Conservation (phyloP, 2,888 invertebrate species). For the Drosophila leonis region DNA sequence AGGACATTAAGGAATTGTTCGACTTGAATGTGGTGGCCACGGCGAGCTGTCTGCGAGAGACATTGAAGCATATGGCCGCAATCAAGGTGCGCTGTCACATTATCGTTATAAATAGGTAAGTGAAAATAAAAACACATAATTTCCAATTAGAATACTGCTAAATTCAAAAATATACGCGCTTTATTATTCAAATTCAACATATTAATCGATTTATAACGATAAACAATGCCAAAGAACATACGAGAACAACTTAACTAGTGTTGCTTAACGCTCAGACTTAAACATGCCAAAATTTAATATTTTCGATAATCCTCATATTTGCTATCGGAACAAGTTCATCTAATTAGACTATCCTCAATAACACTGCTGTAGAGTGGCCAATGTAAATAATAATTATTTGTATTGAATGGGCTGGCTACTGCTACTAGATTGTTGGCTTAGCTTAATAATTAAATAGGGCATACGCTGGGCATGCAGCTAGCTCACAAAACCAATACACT, state of each 20-base stretch:
- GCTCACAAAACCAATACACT: conserved; percentile 38
- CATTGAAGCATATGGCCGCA: conserved; percentile 86
- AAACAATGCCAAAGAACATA: background rate
- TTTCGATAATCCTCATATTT: background rate
- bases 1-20: conserved; percentile 83
- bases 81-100: conserved; percentile 87
- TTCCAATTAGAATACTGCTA: background rate
- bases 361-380: background rate
- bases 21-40: conserved; percentile 87
- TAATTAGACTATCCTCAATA: background rate
- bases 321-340: background rate
- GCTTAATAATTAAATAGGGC: conserved; percentile 28
- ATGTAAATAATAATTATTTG: conserved; percentile 3
- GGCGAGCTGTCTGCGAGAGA: conserved; percentile 87
- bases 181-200: no score
- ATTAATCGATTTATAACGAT: background rate
- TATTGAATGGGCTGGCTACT: conserved; percentile 13
- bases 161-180: background rate
- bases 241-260: background rate
- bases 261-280: background rate
- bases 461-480: background rate
- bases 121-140: background rate
- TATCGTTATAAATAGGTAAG: conserved; percentile 88
- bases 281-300: background rate
- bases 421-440: conserved; percentile 1